These are phyloP conservation scores for Pterobdella sp. DNA, from an alignment of 2,888 invertebrate species.

Conservation along the genomic window DNA sequence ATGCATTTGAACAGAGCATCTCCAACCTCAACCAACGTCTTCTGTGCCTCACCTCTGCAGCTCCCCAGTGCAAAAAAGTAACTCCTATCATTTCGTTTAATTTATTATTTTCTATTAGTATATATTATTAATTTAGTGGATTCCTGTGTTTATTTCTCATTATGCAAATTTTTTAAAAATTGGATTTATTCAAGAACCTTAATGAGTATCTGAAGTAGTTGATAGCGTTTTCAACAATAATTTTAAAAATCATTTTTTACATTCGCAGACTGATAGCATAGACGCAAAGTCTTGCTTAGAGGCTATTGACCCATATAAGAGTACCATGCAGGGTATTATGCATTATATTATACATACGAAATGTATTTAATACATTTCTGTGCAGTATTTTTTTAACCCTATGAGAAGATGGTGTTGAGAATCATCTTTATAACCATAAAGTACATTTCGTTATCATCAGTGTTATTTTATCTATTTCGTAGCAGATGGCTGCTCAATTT, in stretches of 20 bases:
- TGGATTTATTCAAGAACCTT: too few species aligned
- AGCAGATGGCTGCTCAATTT: conserved; percentile 10
- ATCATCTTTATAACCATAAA: too few species aligned
- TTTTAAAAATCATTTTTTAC: too few species aligned
- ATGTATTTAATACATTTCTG: background rate
- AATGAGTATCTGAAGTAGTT: too few species aligned
- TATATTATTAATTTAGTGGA: too few species aligned
- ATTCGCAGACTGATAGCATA: background rate
- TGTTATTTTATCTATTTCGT: background rate
- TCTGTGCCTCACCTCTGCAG: background rate
- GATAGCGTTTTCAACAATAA: too few species aligned
- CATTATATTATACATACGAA: background rate
- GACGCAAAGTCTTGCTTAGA: background rate
- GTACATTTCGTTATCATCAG: too few species aligned
- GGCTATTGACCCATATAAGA: background rate
- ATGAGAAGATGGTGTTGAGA: background rate
- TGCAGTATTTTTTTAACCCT: background rate
- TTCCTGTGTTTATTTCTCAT: too few species aligned
- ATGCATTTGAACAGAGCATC: conserved; percentile 27
- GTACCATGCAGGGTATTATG: background rate
- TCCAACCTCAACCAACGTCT: conserved; percentile 23
- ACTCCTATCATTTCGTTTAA: too few species aligned
- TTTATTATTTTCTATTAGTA: too few species aligned
- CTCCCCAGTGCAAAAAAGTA: background rate
- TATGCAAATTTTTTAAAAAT: too few species aligned